Base-by-base conservation (phyloP, 2,113 vertebrate genomes). In the Synodontis membranacea region DNA sequence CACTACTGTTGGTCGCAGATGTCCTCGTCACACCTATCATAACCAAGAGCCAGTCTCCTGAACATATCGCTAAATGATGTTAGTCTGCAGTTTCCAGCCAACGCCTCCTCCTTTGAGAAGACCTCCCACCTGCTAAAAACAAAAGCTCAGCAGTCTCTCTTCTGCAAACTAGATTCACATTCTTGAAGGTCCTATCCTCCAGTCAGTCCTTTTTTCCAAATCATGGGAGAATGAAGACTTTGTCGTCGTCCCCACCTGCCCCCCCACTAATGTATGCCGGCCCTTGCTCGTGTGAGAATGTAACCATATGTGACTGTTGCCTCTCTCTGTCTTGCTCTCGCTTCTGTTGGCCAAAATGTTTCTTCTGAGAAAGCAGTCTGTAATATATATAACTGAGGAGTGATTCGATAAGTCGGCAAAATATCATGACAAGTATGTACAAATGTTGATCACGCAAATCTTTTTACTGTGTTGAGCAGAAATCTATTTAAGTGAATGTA, bases 401-500 rank as follows among this genome's bases (percentile, higher is more conserved):
- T 88, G 86, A 91, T 91, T 84, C 88, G 79, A 76, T 80, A 88
- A 90, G 86, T 91, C 68, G 78, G 80, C 80, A 83, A 62, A 88
- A 64, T 60, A 84, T 86, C 89, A 88, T 85, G 89, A 90, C 89
- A 90, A 89, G 88, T 93, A 86, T 93, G 91, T 94, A 92, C 87
- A 93, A 94, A 93, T 93, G 92, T 94, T 89, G 86, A 91, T 92
- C 91, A 90, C 86, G 68, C 93, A 88, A 91, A 28, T 88, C 92
- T 94, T 94, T 95, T 93, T 94, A 93, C 90, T 88, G 87, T 92
- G 90, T 88, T 92, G 90, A 90, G 91, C 74, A 89, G 92, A 93
- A 92, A 88, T 94, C 88, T 92, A 93, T 90, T 86, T 86, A 82
- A 64, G 91, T 94, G 93, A 95, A 93, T 94, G 93, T 95, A 92